These are phyloP conservation scores for Eilema sororculum DNA, from an alignment of 2,888 invertebrate species.

Conservation along the genomic window DNA sequence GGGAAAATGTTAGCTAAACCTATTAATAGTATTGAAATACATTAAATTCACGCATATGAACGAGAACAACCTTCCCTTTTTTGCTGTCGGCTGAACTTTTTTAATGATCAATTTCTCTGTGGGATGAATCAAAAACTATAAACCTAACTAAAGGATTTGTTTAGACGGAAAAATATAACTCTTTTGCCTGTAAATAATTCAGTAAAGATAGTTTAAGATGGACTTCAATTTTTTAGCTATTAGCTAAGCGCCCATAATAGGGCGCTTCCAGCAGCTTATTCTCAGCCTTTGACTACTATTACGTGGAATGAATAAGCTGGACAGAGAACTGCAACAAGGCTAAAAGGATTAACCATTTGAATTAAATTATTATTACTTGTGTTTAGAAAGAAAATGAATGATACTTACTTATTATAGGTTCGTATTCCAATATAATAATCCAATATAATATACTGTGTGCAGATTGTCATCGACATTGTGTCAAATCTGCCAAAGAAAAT, in stretches of 20 bases:
- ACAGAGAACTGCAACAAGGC: conserved; percentile 15
- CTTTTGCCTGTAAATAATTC: conserved; percentile 36
- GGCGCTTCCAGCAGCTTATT: conserved; percentile 30
- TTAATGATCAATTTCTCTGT: no score
- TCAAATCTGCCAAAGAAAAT: no score
- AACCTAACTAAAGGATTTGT: conserved; percentile 12
- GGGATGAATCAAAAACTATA: neutral
- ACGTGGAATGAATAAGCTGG: conserved; percentile 19
- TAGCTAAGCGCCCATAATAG: conserved; percentile 20
- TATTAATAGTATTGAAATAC: no score
- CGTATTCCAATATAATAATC: no score
- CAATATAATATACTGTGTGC: no score
- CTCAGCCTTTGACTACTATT: conserved; percentile 34
- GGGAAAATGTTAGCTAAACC: no score
- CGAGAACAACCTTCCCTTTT: no score
- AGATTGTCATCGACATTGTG: no score
- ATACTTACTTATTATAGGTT: no score
- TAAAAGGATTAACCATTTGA: neutral
- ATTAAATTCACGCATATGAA: no score
- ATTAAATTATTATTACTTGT: conserved; percentile 3
- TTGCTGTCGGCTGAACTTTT: no score
- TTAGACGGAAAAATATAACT: conserved; percentile 33
- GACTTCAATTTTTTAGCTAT: conserved; percentile 20
- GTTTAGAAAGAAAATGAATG: neutral
- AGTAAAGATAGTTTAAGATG: conserved; percentile 34